Evolutionary conservation across 2,888 invertebrate species (phyloP).

Genomic region (Creontiades dilutus): DNA sequence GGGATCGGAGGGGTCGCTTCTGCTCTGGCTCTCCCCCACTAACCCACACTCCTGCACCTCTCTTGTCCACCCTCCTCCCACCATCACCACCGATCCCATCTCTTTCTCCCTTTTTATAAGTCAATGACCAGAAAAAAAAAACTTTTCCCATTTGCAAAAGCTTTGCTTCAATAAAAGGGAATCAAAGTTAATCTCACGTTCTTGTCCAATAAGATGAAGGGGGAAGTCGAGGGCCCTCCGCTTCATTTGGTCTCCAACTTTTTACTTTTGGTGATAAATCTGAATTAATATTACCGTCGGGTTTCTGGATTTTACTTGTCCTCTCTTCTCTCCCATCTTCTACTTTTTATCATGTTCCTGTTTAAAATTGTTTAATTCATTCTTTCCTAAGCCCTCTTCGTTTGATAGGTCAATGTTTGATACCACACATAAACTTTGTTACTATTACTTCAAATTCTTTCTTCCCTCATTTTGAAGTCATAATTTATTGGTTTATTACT

Average conservation of each 20-base stretch:
- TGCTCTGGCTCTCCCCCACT: neutral
- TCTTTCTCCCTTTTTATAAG: slow-evolving; percentile 47
- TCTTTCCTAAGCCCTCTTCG: neutral
- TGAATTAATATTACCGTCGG: slow-evolving; percentile 66
- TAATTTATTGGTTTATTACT: neutral
- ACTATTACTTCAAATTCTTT: no score
- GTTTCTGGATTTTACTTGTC: slow-evolving; percentile 58
- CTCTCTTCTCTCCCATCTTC: neutral
- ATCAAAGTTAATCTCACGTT: slow-evolving; percentile 70
- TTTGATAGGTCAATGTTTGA: neutral
- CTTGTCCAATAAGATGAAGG: slow-evolving; percentile 62
- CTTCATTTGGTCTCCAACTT: slow-evolving; percentile 66
- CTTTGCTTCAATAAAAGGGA: slow-evolving; percentile 69
- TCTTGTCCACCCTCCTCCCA: neutral
- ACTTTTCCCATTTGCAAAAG: slow-evolving; percentile 69
- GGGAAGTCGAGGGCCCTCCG: slow-evolving; percentile 33
- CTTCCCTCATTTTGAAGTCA: no score
- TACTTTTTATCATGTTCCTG: neutral
- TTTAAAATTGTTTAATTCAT: slow-evolving; percentile 38
- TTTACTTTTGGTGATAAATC: slow-evolving; percentile 66
- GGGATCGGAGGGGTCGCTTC: neutral
- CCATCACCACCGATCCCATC: slow-evolving; percentile 11
- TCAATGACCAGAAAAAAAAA: slow-evolving; percentile 66
- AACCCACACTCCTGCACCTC: neutral
- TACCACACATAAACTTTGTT: no score